Evolutionary conservation across 2,888 invertebrate genomes (phyloP).

Genomic region (Euclidia mi): DNA sequence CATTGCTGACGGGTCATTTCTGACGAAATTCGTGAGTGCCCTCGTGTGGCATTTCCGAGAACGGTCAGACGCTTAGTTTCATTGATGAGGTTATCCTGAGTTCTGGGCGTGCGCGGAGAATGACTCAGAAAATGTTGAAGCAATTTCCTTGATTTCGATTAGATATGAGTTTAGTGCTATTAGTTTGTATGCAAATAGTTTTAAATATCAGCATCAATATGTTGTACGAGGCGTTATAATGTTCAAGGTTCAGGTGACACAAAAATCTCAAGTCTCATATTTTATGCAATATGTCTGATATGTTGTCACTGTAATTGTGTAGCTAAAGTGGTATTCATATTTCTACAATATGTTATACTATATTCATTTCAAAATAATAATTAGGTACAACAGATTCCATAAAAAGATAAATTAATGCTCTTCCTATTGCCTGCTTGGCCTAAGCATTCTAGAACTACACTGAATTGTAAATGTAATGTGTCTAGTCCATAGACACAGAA

Average conservation of each 20-base stretch:
- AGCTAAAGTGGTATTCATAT: no score
- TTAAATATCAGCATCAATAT: constrained; percentile 16
- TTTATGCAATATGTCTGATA: constrained; percentile 26
- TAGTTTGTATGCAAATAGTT: constrained; percentile 15
- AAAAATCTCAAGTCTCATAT: constrained; percentile 32
- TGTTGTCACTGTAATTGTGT: constrained; percentile 36
- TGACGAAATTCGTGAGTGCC: constrained; percentile 22
- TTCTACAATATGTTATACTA: no score
- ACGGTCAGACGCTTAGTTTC: constrained; percentile 48
- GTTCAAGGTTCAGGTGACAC: constrained; percentile 43
- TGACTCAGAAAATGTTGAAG: constrained; percentile 50
- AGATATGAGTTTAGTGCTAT: constrained; percentile 23
- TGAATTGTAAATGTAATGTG: no score
- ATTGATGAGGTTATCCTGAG: constrained; percentile 73
- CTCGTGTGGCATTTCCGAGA: constrained; percentile 30
- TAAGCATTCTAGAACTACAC: no score
- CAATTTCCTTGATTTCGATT: constrained; percentile 37
- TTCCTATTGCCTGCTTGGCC: no score
- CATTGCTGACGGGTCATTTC: constrained; percentile 54
- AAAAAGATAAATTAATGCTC: no score
- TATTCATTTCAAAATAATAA: no score
- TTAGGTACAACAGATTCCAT: no score
- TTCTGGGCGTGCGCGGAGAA: constrained; percentile 75
- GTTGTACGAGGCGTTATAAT: constrained; percentile 13
- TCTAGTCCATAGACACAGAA: no score